Evolutionary conservation across 2,797 vertebrate genomes (phyloP).

Genomic region (Acestrorhynchus altus): DNA sequence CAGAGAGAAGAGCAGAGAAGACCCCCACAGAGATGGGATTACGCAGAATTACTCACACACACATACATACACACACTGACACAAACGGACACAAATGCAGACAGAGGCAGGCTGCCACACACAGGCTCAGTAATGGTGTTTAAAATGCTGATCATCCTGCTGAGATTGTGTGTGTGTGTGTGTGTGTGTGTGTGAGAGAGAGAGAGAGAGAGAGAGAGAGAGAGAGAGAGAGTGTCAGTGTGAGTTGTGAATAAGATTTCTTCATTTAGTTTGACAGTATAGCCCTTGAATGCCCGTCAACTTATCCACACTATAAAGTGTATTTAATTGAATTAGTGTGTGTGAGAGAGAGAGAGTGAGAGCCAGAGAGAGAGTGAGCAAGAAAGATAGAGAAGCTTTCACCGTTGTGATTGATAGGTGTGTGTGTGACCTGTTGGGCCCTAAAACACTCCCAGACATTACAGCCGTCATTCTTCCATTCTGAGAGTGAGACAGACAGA

Average conservation of each 20-base stretch:
- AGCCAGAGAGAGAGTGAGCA: not conserved
- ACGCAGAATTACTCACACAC: conserved; percentile 72
- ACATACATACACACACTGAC: conserved; percentile 63
- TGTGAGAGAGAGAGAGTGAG: conserved; percentile 12
- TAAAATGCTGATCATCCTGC: conserved; percentile 7
- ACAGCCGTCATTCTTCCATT: conserved; percentile 68
- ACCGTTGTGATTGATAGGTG: conserved; percentile 29
- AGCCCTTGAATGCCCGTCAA: conserved; percentile 1
- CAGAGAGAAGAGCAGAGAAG: conserved; percentile 64
- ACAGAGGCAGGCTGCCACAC: conserved; percentile 27
- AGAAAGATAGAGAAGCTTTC: conserved; percentile 1
- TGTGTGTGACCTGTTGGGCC: conserved; percentile 38
- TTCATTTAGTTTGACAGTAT: conserved; percentile 21
- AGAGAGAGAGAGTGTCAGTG: too few relatives aligned
- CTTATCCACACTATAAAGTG: conserved; percentile 16
- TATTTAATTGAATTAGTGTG: conserved; percentile 9
- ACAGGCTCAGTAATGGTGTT: conserved; percentile 21
- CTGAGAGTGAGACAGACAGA: conserved; percentile 54
- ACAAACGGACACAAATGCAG: conserved; percentile 46
- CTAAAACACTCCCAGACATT: conserved; percentile 68
- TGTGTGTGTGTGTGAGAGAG: not conserved
- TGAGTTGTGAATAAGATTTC: not conserved
- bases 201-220: too few relatives aligned
- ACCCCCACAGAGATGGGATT: conserved; percentile 70
- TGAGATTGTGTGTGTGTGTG: not conserved